Percentiles rank a stretch among this genome's conserved stretches.
These are phyloP conservation scores for Kuschelorhynchus macadamiae DNA, from an alignment of 2,888 invertebrate species.

Conservation along the genomic window DNA sequence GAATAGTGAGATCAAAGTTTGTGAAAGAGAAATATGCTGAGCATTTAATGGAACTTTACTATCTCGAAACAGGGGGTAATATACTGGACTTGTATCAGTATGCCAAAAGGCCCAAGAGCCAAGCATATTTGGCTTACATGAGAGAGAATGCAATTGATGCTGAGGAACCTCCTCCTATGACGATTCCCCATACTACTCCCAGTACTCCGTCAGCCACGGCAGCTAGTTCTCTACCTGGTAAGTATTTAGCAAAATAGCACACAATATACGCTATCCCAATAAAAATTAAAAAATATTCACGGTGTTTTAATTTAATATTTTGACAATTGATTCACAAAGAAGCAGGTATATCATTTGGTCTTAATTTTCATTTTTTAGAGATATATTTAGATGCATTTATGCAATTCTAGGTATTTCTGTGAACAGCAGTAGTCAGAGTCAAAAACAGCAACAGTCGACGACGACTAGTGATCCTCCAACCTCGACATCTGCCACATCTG, in stretches of 20 bases:
- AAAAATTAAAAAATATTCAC: too few relatives aligned
- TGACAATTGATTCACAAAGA: too few relatives aligned
- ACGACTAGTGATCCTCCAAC: slow-evolving; percentile 21
- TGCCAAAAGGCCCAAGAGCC: slow-evolving; percentile 84
- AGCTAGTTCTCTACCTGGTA: slow-evolving; percentile 65
- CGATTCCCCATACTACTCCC: slow-evolving; percentile 57
- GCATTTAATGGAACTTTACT: slow-evolving; percentile 87
- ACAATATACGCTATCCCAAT: too few relatives aligned
- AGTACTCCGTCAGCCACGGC: slow-evolving; percentile 65
- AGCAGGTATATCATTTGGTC: too few relatives aligned
- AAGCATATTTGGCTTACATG: slow-evolving; percentile 82
- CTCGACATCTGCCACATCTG: slow-evolving; percentile 49
- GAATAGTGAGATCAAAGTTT: slow-evolving; percentile 78
- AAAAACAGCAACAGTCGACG: slow-evolving; percentile 46
- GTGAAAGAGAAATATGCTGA: slow-evolving; percentile 83
- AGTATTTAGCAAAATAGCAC: too few relatives aligned
- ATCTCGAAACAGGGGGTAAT: slow-evolving; percentile 88
- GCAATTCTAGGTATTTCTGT: neutral
- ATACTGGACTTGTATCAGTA: slow-evolving; percentile 90
- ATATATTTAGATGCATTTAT: too few relatives aligned
- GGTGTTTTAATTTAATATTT: too few relatives aligned
- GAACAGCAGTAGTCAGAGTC: slow-evolving; percentile 50
- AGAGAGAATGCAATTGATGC: slow-evolving; percentile 72
- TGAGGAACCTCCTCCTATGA: slow-evolving; percentile 66
- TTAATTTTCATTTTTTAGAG: too few relatives aligned